Percentiles rank a stretch among this genome's conserved stretches.
phyloP scores from a whole-genome alignment of 2,888 invertebrate genomes.

The Plebejus anna region DNA sequence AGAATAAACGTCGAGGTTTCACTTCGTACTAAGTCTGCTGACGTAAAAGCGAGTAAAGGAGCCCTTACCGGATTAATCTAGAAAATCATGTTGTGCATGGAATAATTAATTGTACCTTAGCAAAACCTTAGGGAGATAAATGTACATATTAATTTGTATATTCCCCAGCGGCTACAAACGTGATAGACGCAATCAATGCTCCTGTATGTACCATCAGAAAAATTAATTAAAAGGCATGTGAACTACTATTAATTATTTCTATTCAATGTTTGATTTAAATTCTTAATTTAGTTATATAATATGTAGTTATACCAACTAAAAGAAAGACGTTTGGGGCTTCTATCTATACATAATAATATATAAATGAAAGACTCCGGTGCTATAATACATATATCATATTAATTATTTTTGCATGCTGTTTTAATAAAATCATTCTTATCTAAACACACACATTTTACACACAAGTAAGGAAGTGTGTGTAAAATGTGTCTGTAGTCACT shows the following conservation, averaged over 20 bases:
- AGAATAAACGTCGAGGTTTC: background rate
- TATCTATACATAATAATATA: too few relatives aligned
- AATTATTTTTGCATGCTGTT: too few relatives aligned
- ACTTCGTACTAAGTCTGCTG: background rate
- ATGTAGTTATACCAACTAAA: too few relatives aligned
- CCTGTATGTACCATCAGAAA: background rate
- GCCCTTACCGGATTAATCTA: background rate
- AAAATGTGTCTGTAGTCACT: too few relatives aligned
- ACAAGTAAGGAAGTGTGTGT: too few relatives aligned
- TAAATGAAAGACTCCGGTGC: too few relatives aligned
- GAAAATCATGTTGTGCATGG: constrained; percentile 18
- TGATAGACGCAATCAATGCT: background rate
- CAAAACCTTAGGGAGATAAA: constrained; percentile 22
- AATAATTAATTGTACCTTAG: constrained; percentile 1
- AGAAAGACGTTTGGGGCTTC: too few relatives aligned
- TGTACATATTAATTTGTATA: constrained; percentile 15
- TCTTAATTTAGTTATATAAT: too few relatives aligned
- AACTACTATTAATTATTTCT: background rate
- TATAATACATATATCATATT: too few relatives aligned
- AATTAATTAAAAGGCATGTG: background rate
- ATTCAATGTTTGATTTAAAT: too few relatives aligned
- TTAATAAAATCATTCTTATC: too few relatives aligned
- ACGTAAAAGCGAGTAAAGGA: background rate
- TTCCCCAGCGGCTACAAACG: background rate
- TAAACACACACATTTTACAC: too few relatives aligned